Evolutionary conservation across 2,888 invertebrate species (phyloP), one percentile per base, ranked within the genome.

Genomic region (Enchytraeus crypticus): DNA sequence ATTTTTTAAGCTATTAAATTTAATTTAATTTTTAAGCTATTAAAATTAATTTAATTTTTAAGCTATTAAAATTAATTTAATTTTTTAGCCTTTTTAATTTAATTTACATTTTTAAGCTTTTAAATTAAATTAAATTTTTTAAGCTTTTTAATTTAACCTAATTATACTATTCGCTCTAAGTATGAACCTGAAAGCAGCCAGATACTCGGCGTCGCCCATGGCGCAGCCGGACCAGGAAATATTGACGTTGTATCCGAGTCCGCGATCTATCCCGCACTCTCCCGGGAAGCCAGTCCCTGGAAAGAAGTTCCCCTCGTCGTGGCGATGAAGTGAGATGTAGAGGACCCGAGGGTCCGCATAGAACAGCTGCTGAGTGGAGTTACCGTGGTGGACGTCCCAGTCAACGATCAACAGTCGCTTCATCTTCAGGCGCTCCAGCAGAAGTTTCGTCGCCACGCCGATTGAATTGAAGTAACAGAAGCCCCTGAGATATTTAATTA

Each of bases 391-490:
- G 62, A 96, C 93, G 82, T 95, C 96, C 97, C 97, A 98, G 80
- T 98, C 98, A 49, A 98, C 85, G 72, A 98, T 91, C 72, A 98
- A 86, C 80, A 97, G 89, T 82, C 88, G 88, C 75, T 88, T 87
- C 70, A 92, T 83, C 69, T 88, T 87, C 68, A 90, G 84, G 70
- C 89, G 85, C 71, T 90, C 87, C 75, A 89, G 88, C 65, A 98
- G 82, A 66, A 91, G 83, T 75, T 89, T 86, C 26, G 96, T 92
- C 55, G 97, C 93, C 71, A 98, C 89, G 54, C 95, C 93, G 60
- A 98, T 88, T 59, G 92, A 92, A 84, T 98, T 98, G 83, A 98
- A 98, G 84, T 93, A 98, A 81, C 98, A 98, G 83, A 98, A 98
- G 59, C 98, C 98, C 79, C 80, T 80, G 71, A 34, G 72, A 73